Base-by-base conservation (phyloP, 2,113 vertebrate genomes). In the Talpa occidentalis region DNA sequence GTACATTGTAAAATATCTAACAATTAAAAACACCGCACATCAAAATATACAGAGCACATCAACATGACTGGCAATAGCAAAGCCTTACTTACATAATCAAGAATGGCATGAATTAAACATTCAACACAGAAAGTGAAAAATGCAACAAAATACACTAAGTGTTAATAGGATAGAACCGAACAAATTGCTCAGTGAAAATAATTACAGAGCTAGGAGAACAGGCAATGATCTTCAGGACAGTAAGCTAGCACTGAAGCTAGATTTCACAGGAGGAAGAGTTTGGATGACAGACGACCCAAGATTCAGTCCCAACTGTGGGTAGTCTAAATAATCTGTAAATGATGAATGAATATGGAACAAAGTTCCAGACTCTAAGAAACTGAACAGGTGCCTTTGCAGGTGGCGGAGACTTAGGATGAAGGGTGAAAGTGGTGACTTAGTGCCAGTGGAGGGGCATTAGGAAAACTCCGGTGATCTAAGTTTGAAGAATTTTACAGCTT, bases 31-130 rank as follows among this genome's bases (percentile, higher is more conserved):
- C 5, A 74, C 3, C 15, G 56, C 32, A 74, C 10, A 59, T 84
- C 40, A 94, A 56, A 80, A 90, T 49, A 64, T 64, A 84, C 1
- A 94, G 2, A n/a, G 32, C 35, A 59, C 6, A 78, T 93, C 70
- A 77, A 78, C 24, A 82, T 70, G 82, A 73, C 21, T 47, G 28
- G n/a, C 16, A 79, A 79, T n/a, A 24, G 10, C 35, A 56, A 87
- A 76, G n/a, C 21, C 47, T 92, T 83, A 79, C 1, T 42, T 19
- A 17, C 8, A 21, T 11, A 73, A 77, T 47, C 80, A 81, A 94
- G 37, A 87, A 73, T 59, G 37, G 80, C 16, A 77, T 81, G 6
- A 52, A 88, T 83, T 84, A 79, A 49, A 56, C 26, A 70, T 80
- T 52, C 30, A 81, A 81, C 30, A 77, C 59, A 44, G 10, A 24